These are phyloP conservation scores for Turritopsis dohrnii DNA, from an alignment of 30 jellyfish, hydroid and myxozoan species.

Conservation along the genomic window DNA sequence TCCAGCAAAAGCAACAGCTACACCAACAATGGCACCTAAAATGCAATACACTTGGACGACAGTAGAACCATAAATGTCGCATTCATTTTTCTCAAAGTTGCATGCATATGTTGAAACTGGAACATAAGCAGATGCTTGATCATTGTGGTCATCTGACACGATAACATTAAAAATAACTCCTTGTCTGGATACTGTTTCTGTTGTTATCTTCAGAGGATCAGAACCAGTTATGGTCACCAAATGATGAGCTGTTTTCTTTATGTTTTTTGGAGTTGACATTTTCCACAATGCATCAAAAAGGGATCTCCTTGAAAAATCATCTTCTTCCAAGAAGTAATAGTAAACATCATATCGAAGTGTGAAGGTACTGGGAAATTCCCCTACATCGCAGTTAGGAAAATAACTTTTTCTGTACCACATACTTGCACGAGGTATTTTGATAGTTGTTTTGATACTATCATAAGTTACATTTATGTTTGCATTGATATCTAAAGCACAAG, in stretches of 20 bases:
- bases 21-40: constrained; percentile 47
- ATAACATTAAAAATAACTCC: constrained; percentile 71
- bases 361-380: constrained; percentile 30
- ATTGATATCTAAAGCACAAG: constrained; percentile 60
- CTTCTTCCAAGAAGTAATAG: constrained; percentile 31
- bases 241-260: constrained; percentile 47
- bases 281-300: constrained; percentile 55
- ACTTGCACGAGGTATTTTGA: constrained; percentile 60
- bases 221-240: constrained; percentile 24
- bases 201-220: neutral
- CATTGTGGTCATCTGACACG: constrained; percentile 37
- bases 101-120: constrained; percentile 77
- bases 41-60: neutral
- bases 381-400: constrained; percentile 49
- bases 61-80: neutral
- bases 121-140: constrained; percentile 43
- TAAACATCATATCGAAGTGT: constrained; percentile 51
- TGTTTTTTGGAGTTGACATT: constrained; percentile 45
- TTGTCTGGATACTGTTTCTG: constrained; percentile 37
- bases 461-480: constrained; percentile 41
- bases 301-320: constrained; percentile 35
- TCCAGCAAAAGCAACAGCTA: constrained; percentile 58
- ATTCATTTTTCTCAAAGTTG: constrained; percentile 29
- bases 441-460: constrained; percentile 10
- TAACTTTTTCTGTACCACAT: constrained; percentile 24